A percentile compares a stretch with the other conserved stretches of the same genome.
Evolutionary conservation across 2,113 vertebrate species (phyloP).

Genomic region (Forbesichthys agassizii): DNA sequence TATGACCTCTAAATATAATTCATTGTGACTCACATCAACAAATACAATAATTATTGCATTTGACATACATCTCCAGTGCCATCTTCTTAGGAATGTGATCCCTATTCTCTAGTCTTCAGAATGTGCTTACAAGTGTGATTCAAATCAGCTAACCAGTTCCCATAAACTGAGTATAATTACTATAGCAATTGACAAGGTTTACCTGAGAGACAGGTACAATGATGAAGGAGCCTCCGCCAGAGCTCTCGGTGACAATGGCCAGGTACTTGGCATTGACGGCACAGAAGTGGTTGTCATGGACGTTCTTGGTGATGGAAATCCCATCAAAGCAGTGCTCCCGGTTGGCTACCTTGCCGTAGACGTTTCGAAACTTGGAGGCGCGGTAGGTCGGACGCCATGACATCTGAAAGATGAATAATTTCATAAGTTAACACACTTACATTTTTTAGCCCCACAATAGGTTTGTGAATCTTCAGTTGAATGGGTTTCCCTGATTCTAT

Average conservation of each 20-base stretch:
- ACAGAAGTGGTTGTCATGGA: constrained; percentile 98
- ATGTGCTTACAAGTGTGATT: no score
- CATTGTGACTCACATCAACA: no score
- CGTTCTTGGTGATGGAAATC: constrained; percentile 96
- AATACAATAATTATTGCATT: no score
- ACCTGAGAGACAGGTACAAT: constrained; percentile 94
- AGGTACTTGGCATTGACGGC: constrained; percentile 92
- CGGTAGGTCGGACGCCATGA: constrained; percentile 99
- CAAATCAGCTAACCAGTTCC: no score
- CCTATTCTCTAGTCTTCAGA: no score
- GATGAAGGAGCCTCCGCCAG: constrained; percentile 92
- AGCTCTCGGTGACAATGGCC: constrained; percentile 92
- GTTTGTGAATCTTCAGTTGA: not conserved
- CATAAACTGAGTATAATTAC: no score
- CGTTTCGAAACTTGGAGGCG: constrained; percentile 99
- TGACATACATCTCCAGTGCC: no score
- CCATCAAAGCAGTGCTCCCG: constrained; percentile 96
- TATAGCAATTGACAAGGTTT: constrained; percentile 25
- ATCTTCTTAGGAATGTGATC: no score
- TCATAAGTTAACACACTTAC: not conserved
- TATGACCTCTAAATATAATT: no score
- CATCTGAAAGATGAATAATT: constrained; percentile 79
- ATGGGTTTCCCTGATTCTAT: no score
- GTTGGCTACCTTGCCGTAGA: constrained; percentile 94
- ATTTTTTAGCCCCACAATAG: not conserved